Conservation (phyloP, 2,888 invertebrate genomes). For the Brenthis daphne region DNA sequence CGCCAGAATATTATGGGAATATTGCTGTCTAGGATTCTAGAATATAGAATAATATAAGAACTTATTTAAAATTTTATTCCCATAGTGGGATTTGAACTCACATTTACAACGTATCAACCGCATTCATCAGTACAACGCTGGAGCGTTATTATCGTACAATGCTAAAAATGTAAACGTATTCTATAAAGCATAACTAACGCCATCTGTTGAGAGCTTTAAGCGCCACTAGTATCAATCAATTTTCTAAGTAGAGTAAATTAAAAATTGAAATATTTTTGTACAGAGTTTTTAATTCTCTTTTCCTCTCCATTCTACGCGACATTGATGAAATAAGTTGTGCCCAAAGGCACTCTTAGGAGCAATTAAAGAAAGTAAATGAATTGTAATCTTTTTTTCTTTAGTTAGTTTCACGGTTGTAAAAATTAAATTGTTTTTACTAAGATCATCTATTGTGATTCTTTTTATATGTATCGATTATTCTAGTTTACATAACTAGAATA, state of each 20-base stretch:
- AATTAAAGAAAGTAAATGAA: not conserved
- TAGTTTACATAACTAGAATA: too few species aligned
- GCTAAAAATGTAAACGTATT: constrained; percentile 25
- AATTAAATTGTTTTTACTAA: not conserved
- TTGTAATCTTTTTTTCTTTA: not conserved
- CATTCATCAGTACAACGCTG: constrained; percentile 18
- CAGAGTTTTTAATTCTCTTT: too few species aligned
- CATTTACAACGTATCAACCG: not conserved
- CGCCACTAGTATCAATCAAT: not conserved
- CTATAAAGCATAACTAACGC: constrained; percentile 41
- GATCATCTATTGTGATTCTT: constrained; percentile 1
- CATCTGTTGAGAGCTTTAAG: constrained; percentile 50
- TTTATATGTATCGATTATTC: not conserved
- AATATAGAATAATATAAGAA: not conserved
- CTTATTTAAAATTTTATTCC: not conserved
- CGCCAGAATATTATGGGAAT: constrained; percentile 58
- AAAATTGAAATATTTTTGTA: too few species aligned
- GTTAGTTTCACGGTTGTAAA: not conserved
- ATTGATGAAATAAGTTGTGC: too few species aligned
- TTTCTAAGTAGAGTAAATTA: not conserved
- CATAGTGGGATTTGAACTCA: constrained; percentile 37
- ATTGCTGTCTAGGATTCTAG: not conserved
- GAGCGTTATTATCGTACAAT: not conserved
- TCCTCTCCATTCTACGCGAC: too few species aligned
- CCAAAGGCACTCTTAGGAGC: too few species aligned